Evolutionary conservation across 2,888 invertebrate genomes (phyloP).

Genomic region (Hypsopygia costalis): DNA sequence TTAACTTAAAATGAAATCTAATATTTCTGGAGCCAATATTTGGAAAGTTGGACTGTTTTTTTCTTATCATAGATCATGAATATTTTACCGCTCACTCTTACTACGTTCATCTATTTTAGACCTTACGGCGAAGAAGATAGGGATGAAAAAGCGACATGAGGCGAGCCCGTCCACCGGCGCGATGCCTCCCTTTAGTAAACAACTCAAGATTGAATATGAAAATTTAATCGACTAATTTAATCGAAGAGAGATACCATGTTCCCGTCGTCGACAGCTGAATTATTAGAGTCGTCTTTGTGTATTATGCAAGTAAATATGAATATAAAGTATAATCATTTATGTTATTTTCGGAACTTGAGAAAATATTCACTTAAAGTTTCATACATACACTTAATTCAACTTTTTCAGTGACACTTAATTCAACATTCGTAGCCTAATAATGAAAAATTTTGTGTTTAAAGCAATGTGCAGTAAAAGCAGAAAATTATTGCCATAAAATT

Average conservation of each 20-base stretch:
- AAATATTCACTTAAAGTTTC: no score
- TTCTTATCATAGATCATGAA: slow-evolving; percentile 45
- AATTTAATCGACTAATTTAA: slow-evolving; percentile 88
- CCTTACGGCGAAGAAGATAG: slow-evolving; percentile 17
- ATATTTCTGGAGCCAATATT: slow-evolving; percentile 26
- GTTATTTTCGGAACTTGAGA: no score
- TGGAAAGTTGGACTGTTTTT: slow-evolving; percentile 31
- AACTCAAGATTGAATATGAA: slow-evolving; percentile 90
- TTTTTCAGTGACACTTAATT: no score
- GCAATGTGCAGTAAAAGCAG: no score
- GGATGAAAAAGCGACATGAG: slow-evolving; percentile 22
- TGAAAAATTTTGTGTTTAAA: no score
- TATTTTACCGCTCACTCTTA: slow-evolving; percentile 31
- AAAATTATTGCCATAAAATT: no score
- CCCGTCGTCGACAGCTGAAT: slow-evolving; percentile 40
- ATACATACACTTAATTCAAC: no score
- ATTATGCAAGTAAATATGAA: slow-evolving; percentile 29
- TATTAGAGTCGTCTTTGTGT: slow-evolving; percentile 40
- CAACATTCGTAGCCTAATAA: no score
- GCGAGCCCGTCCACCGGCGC: slow-evolving; percentile 26
- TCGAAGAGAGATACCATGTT: slow-evolving; percentile 73
- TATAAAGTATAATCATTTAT: no score
- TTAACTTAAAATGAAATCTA: slow-evolving; percentile 7
- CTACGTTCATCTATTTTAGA: slow-evolving; percentile 10
- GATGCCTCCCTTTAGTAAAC: slow-evolving; percentile 81